phyloP scores from a whole-genome alignment of 2,888 invertebrate genomes.

The Urechis unicinctus region DNA sequence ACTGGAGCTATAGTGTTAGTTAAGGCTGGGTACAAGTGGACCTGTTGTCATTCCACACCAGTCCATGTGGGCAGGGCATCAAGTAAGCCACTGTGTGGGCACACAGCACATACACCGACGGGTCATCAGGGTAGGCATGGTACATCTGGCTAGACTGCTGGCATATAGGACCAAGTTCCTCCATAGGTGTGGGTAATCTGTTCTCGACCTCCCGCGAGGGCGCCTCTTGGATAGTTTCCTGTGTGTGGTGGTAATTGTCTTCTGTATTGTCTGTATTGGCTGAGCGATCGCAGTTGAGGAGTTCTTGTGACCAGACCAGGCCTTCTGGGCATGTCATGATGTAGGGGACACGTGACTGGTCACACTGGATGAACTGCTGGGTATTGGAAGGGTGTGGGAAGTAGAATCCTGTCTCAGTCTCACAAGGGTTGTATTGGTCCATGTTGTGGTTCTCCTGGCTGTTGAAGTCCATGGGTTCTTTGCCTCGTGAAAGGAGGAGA shows the following conservation, averaged over 20 bases:
- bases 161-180: too few species aligned
- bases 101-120: conserved; percentile 11
- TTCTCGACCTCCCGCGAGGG: not conserved
- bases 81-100: conserved; percentile 3
- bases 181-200: not conserved
- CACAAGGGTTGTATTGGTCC: conserved; percentile 19
- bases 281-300: conserved; percentile 23
- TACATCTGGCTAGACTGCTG: not conserved
- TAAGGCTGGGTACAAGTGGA: not conserved
- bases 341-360: conserved; percentile 29
- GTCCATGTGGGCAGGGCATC: conserved; percentile 10
- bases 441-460: too few species aligned
- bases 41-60: not conserved
- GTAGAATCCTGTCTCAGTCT: conserved; percentile 15
- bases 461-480: too few species aligned
- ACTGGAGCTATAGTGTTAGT: too few species aligned
- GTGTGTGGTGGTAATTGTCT: too few species aligned
- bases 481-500: too few species aligned
- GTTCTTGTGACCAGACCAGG: conserved; percentile 25
- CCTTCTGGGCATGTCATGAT: conserved; percentile 20
- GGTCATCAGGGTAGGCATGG: conserved; percentile 4
- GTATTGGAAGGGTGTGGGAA: conserved; percentile 23
- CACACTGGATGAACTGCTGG: conserved; percentile 33
- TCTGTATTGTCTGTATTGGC: too few species aligned
- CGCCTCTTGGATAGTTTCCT: too few species aligned